A percentile compares a stretch with the other conserved stretches of the same genome.
These are phyloP conservation scores for Ditylenchus weischeri DNA, from an alignment of 2,888 invertebrate species.

Conservation along the genomic window DNA sequence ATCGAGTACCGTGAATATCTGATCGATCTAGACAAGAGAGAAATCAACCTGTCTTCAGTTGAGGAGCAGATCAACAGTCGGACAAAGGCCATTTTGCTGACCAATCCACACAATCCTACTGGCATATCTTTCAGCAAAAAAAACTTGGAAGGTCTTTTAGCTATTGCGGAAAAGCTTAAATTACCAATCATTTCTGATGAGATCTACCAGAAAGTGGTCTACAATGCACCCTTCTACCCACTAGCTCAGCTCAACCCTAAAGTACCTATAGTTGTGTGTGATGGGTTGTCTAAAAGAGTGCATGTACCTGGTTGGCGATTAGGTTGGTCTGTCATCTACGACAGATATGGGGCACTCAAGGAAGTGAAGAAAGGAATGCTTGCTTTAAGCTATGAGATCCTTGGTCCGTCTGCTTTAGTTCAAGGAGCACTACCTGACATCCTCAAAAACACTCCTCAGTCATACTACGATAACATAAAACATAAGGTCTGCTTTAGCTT, in stretches of 20 bases:
- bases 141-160: not conserved
- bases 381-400: constrained; percentile 76
- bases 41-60: not conserved
- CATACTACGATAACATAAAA: constrained; percentile 76
- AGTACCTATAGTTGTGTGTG: constrained; percentile 81
- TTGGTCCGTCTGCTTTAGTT: constrained; percentile 71
- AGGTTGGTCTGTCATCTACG: constrained; percentile 92
- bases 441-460: constrained; percentile 76
- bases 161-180: not conserved
- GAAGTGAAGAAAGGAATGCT: constrained; percentile 66
- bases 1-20: not conserved
- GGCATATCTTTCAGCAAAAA: not conserved
- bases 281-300: constrained; percentile 92
- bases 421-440: constrained; percentile 77
- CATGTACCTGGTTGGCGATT: constrained; percentile 93
- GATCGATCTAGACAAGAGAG: not conserved
- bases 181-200: constrained; percentile 90
- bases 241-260: constrained; percentile 78
- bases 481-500: constrained; percentile 61
- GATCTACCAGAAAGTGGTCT: constrained; percentile 84
- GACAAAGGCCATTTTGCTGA: not conserved
- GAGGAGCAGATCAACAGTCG: not conserved
- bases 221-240: constrained; percentile 64
- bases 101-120: constrained; percentile 7
- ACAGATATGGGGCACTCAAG: constrained; percentile 64